Evolutionary conservation across 2,113 vertebrate species (phyloP), one percentile per base, ranked within the genome.

Genomic region (Mobula hypostoma): DNA sequence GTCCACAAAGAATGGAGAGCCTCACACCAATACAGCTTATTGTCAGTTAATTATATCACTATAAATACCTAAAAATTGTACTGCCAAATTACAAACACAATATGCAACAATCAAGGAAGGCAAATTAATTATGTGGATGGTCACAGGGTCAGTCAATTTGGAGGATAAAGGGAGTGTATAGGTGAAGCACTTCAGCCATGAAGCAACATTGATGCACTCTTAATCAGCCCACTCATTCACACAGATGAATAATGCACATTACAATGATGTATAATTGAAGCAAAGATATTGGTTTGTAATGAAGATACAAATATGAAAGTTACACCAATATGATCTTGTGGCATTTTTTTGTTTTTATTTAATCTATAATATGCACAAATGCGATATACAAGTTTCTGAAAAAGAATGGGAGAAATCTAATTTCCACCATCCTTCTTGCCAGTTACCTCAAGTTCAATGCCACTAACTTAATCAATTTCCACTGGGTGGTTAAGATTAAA

Each of bases 71-170:
- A 15, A 90, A 29, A 66, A 32, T 90, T 66, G 14, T 90, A 90
- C 29, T 27, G 56, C 70, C 15, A 76, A 29, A 56, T 93, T 48
- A 93, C 19, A 56, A 56, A 56, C 36, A 91, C 66, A 66, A 91
- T 63, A 93, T 56, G 70, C 40, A 93, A 93, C 24, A 93, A 90
- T 68, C 91, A 93, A 74, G n/a, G 24, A 76, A 93, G 32, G 91
- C 36, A 93, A 93, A 93, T 93, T 93, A 93, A 93, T 93, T 93
- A 74, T 74, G 68, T 93, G 68, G 74, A 74, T 74, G 91, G 70
- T 93, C 91, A 93, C 40, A 29, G 91, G 91, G 91, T 48, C 63
- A 74, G 27, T 93, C 90, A 93, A 93, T 93, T 93, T 93, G 70
- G 24, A 74, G 91, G 70, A 93, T 93, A 72, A 93, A 93, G 24